Conservation (phyloP, 2,888 invertebrate genomes). For the Sinhomidia bicolor region DNA sequence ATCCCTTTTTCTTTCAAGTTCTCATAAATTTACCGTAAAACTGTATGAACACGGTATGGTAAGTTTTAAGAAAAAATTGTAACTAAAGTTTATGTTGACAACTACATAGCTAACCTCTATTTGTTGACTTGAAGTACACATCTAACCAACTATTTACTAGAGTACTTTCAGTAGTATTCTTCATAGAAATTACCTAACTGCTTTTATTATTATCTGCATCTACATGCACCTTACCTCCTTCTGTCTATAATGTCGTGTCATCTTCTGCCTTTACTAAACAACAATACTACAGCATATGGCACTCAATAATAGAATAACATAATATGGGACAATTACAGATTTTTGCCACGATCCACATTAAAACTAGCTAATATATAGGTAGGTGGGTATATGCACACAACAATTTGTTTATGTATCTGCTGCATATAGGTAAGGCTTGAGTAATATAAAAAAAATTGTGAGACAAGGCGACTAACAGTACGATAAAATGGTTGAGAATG, state of each 20-base stretch:
- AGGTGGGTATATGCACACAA: background rate
- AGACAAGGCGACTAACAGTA: slow-evolving; percentile 52
- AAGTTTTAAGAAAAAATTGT: background rate
- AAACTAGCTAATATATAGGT: background rate
- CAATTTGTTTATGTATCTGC: background rate
- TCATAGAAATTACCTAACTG: background rate
- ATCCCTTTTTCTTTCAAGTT: slow-evolving; percentile 24
- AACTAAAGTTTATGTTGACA: background rate
- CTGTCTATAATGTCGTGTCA: background rate
- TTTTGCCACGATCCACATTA: slow-evolving; percentile 26
- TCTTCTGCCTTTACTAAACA: background rate
- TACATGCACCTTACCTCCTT: background rate
- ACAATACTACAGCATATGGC: background rate
- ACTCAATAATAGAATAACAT: no score
- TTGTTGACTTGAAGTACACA: background rate
- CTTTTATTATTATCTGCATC: background rate
- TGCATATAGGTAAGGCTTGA: background rate
- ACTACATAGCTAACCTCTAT: background rate
- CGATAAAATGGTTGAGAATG: slow-evolving; percentile 58
- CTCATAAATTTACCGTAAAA: slow-evolving; percentile 19
- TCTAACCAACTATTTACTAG: background rate
- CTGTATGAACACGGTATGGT: background rate
- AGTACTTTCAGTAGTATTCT: background rate
- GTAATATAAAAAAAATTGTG: slow-evolving; percentile 15
- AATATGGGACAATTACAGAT: no score